Base-by-base conservation (phyloP, 2,797 vertebrate genomes). In the Salarias fasciatus region DNA sequence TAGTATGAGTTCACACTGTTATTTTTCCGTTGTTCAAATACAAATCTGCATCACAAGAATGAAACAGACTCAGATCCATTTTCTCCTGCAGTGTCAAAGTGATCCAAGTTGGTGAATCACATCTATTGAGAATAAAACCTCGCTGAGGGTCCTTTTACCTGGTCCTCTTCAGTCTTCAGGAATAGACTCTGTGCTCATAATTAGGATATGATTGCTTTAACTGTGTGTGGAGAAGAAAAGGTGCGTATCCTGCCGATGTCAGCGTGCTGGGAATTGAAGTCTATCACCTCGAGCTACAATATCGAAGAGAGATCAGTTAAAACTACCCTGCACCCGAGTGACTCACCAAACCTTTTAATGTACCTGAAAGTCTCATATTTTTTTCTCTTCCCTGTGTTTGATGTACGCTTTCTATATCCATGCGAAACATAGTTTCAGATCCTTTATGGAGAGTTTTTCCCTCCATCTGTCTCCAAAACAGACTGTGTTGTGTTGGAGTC, bases 221-320 rank as follows among this genome's bases (percentile, higher is more conserved):
- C 50, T 28, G 44, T 51, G 24, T 53, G 12, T 47, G 29, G 11
- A 43, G 14, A 3, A 46, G 28, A 37, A 57, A n/a, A 58, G 56
- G 30, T 55, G 29, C 24, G 37, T 29, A 2, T 54, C n/a, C n/a
- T 43, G 49, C 9, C 49, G 38, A 50, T 8, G 28, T 42, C 18
- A 52, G 42, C 28, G 6, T 36, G 12, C 53, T 42, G 43, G 15
- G 24, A 69, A 67, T 51, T 9, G 30, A 72, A n/a, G 41, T 36
- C 7, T 67, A 58, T 28, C 0, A 10, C 50, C 41, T 52, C 1
- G 24, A 42, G 33, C 28, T 67, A 52, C 28, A 54, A 29, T 47
- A 42, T 66, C 37, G 29, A 47, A 47, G 42, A 60, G 18, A 40
- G 63, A 53, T 72, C 71, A 73, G 45, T 71, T 56, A 50, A 45